Base-by-base conservation (phyloP, 2,888 invertebrate genomes). In the Cheiracanthium punctorium region DNA sequence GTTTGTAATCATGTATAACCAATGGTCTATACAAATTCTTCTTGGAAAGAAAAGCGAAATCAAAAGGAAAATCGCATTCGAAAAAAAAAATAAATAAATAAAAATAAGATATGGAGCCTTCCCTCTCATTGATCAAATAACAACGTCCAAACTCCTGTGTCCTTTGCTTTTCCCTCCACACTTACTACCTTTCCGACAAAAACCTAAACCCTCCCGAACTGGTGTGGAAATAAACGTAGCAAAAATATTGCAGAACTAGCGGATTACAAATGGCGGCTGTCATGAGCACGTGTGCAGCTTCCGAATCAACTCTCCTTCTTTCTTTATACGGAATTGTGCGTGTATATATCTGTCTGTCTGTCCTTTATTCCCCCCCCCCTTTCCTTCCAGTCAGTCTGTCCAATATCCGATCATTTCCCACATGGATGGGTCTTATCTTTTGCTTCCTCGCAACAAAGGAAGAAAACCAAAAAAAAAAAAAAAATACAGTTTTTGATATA, bases 221-320 rank as follows among this genome's bases (percentile, higher is more conserved):
- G 80, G 80, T 80, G 85, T 80, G 80, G 85, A 85, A 85, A 80
- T 80, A 82, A 7, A 75, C 74, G 75, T 69, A 48, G 29, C 43
- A 69, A 37, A 32, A 79, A 79, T 79, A 77, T 84, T 73, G 52
- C 77, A 73, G 79, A 79, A 79, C 73, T 69, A 58, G 70, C 20
- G 75, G 85, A 80, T 85, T 85, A 85, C 85, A 85, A 85, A 85
- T 80, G 80, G 85, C 71, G 80, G 73, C 80, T 85, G 85, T 85
- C 85, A 85, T 64, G 37, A 43, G 70, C 85, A 85, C 85, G 85
- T 85, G 85, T 67, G 58, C n/a, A 24, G 70, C 74, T 85, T 85
- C 85, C 70, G 80, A 85, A 85, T 85, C 79, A 80, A 80, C 85
- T 84, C 73, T 58, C 41, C 10, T 37, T 41, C 70, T 58, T 24